Base-by-base conservation (phyloP, 2,113 vertebrate genomes). In the Odocoileus virginianus region DNA sequence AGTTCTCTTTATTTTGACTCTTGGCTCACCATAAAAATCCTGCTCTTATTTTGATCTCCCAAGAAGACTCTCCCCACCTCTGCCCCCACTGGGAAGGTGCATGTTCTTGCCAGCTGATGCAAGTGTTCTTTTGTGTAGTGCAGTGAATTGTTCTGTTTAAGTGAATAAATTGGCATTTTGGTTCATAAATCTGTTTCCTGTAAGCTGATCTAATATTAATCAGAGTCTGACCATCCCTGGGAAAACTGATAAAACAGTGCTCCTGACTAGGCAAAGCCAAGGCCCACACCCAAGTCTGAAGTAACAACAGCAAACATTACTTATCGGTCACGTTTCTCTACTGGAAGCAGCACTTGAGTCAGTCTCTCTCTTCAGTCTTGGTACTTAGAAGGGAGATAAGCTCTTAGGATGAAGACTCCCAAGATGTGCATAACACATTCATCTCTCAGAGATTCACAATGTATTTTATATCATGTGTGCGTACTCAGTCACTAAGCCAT, bases 101-200 rank as follows among this genome's bases (percentile, higher is more conserved):
- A 11, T 30, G 15, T 52, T 85, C 9, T 98, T 90, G 30, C 36
- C 84, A 92, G 76, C 55, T 83, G 84, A 92, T 74, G 19, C 36
- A 57, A 86, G 47, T 91, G 92, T 96, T 86, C 60, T 45, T 12
- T 92, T 96, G 91, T 90, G 96, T 1, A 92, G 54, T 2, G 8
- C 25, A 86, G 43, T n/a, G 12, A 6, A 0, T 16, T 88, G 4
- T 81, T 92, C 76, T 3, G 0, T 88, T 36, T 78, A 97, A 96
- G 71, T 92, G 92, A 92, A 83, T 87, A 88, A 94, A 94, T 87
- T 96, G 93, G 30, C 61, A 97, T 97, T 91, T 52, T 94, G 43
- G 7, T 87, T 89, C 89, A 64, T 91, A 95, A 96, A 95, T 94
- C 79, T 81, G 19, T 88, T 90, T 94, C 84, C 82, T 91, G 81